Percentiles rank a stretch among this genome's conserved stretches.
phyloP scores from a whole-genome alignment of 2,113 vertebrate species.

The Hemibagrus wyckioides region DNA sequence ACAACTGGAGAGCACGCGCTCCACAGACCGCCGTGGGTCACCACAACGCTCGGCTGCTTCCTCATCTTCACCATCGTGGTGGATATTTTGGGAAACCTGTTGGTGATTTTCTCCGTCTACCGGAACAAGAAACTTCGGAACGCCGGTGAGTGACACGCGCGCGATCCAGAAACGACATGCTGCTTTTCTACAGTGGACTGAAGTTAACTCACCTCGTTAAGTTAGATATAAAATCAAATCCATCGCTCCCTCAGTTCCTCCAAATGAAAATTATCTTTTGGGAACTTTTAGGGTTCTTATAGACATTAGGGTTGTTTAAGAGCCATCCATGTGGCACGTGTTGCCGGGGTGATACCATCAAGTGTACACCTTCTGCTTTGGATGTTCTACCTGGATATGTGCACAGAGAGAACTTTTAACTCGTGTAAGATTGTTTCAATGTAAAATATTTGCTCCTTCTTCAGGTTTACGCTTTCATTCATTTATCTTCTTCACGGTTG shows the following conservation, averaged over 20 bases:
- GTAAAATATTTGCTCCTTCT: background rate
- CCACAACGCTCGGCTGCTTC: constrained; percentile 81
- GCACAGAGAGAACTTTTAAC: background rate
- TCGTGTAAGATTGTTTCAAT: too few species aligned
- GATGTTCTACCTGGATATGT: background rate
- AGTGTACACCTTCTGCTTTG: too few species aligned
- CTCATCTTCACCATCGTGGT: constrained; percentile 93
- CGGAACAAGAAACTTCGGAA: constrained; percentile 93
- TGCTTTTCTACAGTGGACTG: background rate
- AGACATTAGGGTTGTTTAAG: background rate
- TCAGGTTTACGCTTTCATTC: too few species aligned
- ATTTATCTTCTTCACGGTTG: too few species aligned
- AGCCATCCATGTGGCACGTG: background rate
- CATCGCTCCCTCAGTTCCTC: too few species aligned
- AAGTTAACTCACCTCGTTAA: background rate
- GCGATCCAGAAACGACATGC: background rate
- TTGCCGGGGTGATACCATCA: background rate
- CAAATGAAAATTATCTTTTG: too few species aligned
- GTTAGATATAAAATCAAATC: too few species aligned
- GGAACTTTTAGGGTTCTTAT: background rate
- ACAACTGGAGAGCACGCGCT: too few species aligned
- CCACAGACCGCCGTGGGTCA: too few species aligned
- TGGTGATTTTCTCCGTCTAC: constrained; percentile 92
- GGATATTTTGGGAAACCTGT: constrained; percentile 89
- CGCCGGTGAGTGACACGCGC: constrained; percentile 71